Evolutionary conservation across 2,113 vertebrate genomes (phyloP).

Genomic region (Brachypodius melanocephalos): DNA sequence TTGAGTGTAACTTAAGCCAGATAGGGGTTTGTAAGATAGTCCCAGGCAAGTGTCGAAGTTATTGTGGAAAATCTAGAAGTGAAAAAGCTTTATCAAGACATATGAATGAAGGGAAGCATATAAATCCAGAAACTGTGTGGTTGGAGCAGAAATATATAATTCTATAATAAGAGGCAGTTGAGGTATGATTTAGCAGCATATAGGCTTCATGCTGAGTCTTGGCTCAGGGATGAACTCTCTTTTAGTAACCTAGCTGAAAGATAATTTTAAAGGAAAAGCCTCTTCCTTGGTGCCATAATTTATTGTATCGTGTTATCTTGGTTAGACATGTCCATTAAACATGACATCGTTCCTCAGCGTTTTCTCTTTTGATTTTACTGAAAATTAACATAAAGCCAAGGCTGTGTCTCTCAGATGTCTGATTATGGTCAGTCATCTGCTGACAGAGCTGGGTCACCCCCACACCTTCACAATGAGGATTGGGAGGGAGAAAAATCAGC

Average conservation of each 20-base stretch:
- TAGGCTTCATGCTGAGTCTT: not conserved
- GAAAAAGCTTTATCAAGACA: not conserved
- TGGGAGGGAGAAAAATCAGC: not conserved
- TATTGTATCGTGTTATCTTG: not conserved
- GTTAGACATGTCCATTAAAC: not conserved
- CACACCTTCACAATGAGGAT: not conserved
- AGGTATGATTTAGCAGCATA: not conserved
- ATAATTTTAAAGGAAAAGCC: not conserved
- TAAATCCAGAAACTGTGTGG: not conserved
- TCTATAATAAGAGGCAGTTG: not conserved
- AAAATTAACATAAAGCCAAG: not conserved
- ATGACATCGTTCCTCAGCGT: not conserved
- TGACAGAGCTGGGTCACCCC: not conserved
- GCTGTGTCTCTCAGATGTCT: not conserved
- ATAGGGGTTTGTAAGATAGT: not conserved
- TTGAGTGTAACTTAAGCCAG: not conserved
- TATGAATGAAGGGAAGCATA: not conserved
- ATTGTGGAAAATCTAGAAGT: not conserved
- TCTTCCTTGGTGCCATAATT: not conserved
- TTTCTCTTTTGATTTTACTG: not conserved
- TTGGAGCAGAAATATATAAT: not conserved
- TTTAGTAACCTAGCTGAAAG: not conserved
- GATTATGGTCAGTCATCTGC: not conserved
- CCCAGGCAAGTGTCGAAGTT: not conserved
- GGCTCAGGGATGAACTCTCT: not conserved